A percentile compares a stretch with the other conserved stretches of the same genome.
Evolutionary conservation across 2,113 vertebrate genomes (phyloP).

Genomic region (Hippocampus zosterae): DNA sequence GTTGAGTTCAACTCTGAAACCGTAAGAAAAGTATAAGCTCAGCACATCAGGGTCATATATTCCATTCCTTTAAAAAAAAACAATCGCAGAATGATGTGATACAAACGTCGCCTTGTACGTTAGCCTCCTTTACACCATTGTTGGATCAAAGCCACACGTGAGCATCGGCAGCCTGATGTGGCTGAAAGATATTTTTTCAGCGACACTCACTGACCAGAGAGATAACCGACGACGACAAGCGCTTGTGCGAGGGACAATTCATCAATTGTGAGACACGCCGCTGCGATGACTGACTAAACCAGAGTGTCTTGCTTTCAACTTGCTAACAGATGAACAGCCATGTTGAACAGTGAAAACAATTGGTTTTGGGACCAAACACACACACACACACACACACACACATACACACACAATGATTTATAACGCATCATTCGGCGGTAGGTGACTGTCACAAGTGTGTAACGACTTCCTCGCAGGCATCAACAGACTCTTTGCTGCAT

Average conservation of each 20-base stretch:
- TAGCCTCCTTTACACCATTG: too few species aligned
- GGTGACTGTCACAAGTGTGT: conserved; percentile 7
- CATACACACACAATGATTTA: neutral
- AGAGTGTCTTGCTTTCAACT: neutral
- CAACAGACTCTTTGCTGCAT: neutral
- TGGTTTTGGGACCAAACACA: neutral
- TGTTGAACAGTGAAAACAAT: neutral
- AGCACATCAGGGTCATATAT: too few species aligned
- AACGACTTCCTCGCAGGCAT: conserved; percentile 17
- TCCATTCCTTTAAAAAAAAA: too few species aligned
- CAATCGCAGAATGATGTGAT: neutral
- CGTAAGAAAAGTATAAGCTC: too few species aligned
- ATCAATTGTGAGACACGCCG: too few species aligned
- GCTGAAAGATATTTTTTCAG: too few species aligned
- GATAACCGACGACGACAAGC: too few species aligned
- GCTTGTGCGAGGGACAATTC: too few species aligned
- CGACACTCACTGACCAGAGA: too few species aligned
- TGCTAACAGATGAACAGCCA: too few species aligned
- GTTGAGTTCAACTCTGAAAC: too few species aligned
- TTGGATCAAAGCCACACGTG: neutral
- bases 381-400: neutral
- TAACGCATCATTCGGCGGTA: neutral
- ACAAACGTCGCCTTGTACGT: conserved; percentile 27
- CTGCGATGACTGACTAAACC: neutral
- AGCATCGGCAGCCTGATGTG: too few species aligned